Base-by-base conservation (phyloP, 1,140 invertebrate species). In the Ditylenchus dipsaci region DNA sequence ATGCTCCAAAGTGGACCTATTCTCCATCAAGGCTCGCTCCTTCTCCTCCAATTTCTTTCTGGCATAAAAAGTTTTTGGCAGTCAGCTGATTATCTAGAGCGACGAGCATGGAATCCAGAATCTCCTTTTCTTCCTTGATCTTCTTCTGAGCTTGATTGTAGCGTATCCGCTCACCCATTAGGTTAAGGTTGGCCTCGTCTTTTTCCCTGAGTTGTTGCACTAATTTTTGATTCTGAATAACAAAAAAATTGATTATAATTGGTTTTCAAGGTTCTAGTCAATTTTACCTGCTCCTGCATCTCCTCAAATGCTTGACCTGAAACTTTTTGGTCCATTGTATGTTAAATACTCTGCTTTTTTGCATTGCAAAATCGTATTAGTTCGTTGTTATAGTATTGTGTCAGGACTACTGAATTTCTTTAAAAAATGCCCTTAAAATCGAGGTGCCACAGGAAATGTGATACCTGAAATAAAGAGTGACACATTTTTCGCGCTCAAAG, bases 231-330 rank as follows among this genome's bases (percentile, higher is more conserved):
- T 98, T 98, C 84, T 97, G 93, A 81, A 97, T 7, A 53, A 15
- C 15, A 53, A 19, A 53, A 53, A 53, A 17, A 53, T 17, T 17
- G 23, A 45, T 45, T 33, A 7, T 19, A 61, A n/a, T 23, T 5
- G 7, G 8, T n/a, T n/a, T n/a, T 33, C 59, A 61, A 38, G 8
- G 19, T 11, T 59, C 59, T 15, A 61, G 17, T n/a, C n/a, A 94
- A 97, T 0, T 92, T 84, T 97, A 95, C 91, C 84, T 97, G 93
- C 81, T 97, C 93, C 84, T 97, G 94, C 93, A 97, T 96, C 80
- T 98, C 95, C 85, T 98, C 95, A 83, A 96, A 97, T 0, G 95
- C 95, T 89, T 92, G 73, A 29, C 75, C 33, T 38, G 11, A 5
- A 38, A 38, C 11, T 5, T 38, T 38, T 38, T 38, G 33, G 33